Base-by-base conservation (phyloP, 2,113 vertebrate species). In the Tiliqua scincoides region DNA sequence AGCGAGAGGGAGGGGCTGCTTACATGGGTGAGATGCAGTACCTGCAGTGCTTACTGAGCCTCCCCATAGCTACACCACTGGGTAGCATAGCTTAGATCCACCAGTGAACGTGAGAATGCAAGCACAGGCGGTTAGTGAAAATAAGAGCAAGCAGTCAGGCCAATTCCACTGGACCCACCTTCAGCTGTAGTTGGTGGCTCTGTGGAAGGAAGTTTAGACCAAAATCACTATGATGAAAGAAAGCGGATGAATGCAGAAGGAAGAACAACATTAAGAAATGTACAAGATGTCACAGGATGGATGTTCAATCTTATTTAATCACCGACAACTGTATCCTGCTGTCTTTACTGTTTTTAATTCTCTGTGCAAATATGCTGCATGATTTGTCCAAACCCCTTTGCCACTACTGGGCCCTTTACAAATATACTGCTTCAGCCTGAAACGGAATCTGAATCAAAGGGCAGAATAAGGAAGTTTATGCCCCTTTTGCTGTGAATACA, bases 81-180 rank as follows among this genome's bases (percentile, higher is more conserved):
- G 62, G 74, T 10, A 35, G 9, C 81, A 87, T 79, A 88, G 68
- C 70, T 84, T 59, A 88, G 82, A 37, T 85, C 52, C 18, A 84
- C 37, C n/a, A 63, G 15, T n/a, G 43, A 61, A 30, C 59, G 57
- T 27, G 67, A 85, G 65, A 89, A 83, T 32, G 80, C 73, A 35
- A 85, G 61, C 48, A 83, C 75, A 85, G 81, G 83, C 80, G 78
- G 82, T 94, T 95, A 94, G 92, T 85, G 61, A 84, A 85, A 89
- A 84, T n/a, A 89, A 89, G 2, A 94, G 87, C 85, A 90, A n/a
- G 83, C 75, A 83, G 75, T 76, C 63, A 91, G 77, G 89, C 89
- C 52, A 92, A 85, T 96, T 94, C 91, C 95, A 96, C 94, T 93
- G 96, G 93, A 88, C 96, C 95, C 97, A 98, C 97, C 97, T 98